These are phyloP conservation scores for Gari tellinella DNA, from an alignment of 2,888 invertebrate genomes.

Conservation along the genomic window DNA sequence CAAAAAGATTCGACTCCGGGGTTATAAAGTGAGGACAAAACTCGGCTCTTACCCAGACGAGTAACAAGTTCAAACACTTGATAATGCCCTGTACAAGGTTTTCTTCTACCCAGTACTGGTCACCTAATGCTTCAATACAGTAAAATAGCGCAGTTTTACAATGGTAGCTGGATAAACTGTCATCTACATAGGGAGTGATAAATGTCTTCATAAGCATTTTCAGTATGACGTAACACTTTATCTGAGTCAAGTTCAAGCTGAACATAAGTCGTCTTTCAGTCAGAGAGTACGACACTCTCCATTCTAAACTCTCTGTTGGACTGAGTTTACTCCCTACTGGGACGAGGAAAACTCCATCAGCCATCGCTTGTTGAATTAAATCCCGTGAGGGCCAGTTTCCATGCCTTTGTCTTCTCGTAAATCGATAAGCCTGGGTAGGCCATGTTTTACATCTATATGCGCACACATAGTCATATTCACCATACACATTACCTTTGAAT, in stretches of 20 bases:
- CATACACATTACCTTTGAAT: no score
- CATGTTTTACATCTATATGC: conserved; percentile 8
- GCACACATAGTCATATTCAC: background rate
- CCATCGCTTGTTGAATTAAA: background rate
- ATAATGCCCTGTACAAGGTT: background rate
- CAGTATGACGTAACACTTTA: conserved; percentile 19
- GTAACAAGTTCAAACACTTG: background rate
- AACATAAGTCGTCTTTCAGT: conserved; percentile 20
- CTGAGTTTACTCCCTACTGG: background rate
- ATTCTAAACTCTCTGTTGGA: no score
- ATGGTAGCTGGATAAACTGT: conserved; percentile 22
- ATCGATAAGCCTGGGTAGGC: background rate
- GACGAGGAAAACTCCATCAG: background rate
- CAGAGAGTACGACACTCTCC: no score
- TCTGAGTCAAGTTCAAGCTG: conserved; percentile 23
- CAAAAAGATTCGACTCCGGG: conserved; percentile 16
- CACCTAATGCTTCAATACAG: conserved; percentile 7
- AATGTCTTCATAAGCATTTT: conserved; percentile 27
- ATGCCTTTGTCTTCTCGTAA: background rate
- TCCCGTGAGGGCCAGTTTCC: conserved; percentile 4
- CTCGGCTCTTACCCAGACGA: background rate
- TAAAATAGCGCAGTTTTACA: conserved; percentile 25
- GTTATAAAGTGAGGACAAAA: conserved; percentile 28
- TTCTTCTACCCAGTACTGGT: conserved; percentile 13
- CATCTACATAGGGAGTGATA: background rate